phyloP scores from a whole-genome alignment of 2,797 vertebrate species.

The Momotus momota region DNA sequence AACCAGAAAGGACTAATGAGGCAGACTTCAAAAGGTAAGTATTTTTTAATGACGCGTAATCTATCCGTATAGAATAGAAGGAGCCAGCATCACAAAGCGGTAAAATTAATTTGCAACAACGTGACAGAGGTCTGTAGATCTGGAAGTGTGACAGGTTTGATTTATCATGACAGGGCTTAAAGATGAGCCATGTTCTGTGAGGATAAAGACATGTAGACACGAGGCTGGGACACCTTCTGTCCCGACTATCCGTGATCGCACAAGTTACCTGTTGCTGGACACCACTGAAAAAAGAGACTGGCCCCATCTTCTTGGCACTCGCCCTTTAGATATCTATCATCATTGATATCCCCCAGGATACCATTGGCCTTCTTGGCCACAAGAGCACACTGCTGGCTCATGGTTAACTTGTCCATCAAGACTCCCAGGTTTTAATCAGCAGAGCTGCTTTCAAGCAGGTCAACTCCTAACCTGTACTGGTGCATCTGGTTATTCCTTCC shows the following conservation, averaged over 20 bases:
- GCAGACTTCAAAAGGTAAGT: conserved; percentile 94
- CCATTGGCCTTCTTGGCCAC: too few relatives aligned
- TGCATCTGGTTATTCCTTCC: too few relatives aligned
- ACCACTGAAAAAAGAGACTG: too few relatives aligned
- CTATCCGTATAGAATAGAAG: not conserved
- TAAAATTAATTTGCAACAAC: not conserved
- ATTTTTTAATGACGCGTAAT: not conserved
- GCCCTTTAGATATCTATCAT: too few relatives aligned
- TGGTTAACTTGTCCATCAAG: too few relatives aligned
- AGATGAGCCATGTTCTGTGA: not conserved
- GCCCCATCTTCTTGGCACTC: too few relatives aligned
- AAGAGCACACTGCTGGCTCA: too few relatives aligned
- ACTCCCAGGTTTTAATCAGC: too few relatives aligned
- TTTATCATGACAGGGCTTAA: not conserved
- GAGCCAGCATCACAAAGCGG: not conserved
- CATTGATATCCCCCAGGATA: too few relatives aligned
- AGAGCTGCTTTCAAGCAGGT: too few relatives aligned
- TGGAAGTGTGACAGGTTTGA: not conserved
- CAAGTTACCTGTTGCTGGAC: too few relatives aligned
- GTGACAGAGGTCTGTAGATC: not conserved
- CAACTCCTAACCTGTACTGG: too few relatives aligned
- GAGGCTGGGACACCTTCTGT: not conserved
- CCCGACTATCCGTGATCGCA: not conserved
- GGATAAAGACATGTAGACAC: not conserved
- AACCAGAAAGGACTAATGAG: conserved; percentile 91